Base-by-base conservation (phyloP, 1,140 invertebrate genomes). In the Holotrichia oblita region DNA sequence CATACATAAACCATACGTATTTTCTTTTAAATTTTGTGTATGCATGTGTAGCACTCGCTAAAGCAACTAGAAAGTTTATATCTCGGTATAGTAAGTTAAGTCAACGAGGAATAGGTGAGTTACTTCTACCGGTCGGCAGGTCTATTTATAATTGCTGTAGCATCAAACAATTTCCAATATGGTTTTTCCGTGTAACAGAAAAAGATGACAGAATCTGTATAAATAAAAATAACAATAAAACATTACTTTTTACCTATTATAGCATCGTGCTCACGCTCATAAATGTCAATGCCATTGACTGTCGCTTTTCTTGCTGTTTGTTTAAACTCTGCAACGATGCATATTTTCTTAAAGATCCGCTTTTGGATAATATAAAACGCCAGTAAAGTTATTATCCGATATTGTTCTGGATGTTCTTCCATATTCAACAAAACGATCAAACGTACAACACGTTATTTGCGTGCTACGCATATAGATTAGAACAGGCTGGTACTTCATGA, bases 231-330 rank as follows among this genome's bases (percentile, higher is more conserved):
- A 24, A 69, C 27, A 48, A 48, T 27, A 20, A 27, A 69, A 10
- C 61, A 69, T 34, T 69, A 69, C 20, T 69, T 69, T 69, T 69
- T 6, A 22, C 61, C 61, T 55, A 55, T 55, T 55, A 55, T 55
- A 55, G 48, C 48, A 69, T 69, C 61, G 61, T 69, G 61, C 17
- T 24, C 61, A 69, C 61, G 61, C 22, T 69, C 61, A 69, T 69
- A 69, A 69, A 69, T 69, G 61, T 20, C 61, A 69, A 69, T 69
- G 61, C 61, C 61, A 69, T 69, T 20, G 24, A 10, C 61, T 69
- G 61, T 69, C 61, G 61, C 61, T 10, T 69, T 69, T 27, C 61
- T 69, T 69, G 61, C 61, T 22, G 22, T 69, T 22, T 20, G 27
- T 69, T 69, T 69, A 69, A 6, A 69, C 61, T 64, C 6, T 69